Evolutionary conservation across 2,888 invertebrate species (phyloP).

Genomic region (Calameuta filiformis): DNA sequence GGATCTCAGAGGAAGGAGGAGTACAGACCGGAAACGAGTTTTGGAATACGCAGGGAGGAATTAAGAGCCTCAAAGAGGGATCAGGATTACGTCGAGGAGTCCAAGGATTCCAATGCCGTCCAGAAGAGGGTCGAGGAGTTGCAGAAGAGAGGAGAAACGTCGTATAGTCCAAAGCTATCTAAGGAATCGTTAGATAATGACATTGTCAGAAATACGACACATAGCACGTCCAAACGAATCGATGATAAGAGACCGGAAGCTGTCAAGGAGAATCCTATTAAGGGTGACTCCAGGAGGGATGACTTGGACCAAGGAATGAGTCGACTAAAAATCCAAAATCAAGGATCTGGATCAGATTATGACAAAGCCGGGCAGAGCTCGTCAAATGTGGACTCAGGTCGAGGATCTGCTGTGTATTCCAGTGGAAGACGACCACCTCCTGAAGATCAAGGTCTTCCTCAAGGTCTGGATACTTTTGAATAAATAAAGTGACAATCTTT

Average conservation of each 20-base stretch:
- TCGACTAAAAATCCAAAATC: slow-evolving; percentile 59
- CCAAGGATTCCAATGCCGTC: slow-evolving; percentile 43
- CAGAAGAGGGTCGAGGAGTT: slow-evolving; percentile 49
- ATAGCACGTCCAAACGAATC: slow-evolving; percentile 41
- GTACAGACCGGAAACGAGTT: slow-evolving; percentile 57
- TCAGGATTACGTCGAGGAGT: slow-evolving; percentile 26
- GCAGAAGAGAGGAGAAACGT: slow-evolving; percentile 47
- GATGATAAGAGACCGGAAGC: slow-evolving; percentile 38
- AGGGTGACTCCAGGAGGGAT: slow-evolving; percentile 50
- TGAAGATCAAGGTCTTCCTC: slow-evolving; percentile 59
- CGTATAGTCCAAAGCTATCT: slow-evolving; percentile 31
- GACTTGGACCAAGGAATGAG: slow-evolving; percentile 57
- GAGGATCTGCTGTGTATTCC: slow-evolving; percentile 84
- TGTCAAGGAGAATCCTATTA: slow-evolving; percentile 27
- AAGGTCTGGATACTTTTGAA: slow-evolving; percentile 45
- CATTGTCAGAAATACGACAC: slow-evolving; percentile 22
- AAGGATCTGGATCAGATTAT: slow-evolving; percentile 71
- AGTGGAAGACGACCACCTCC: slow-evolving; percentile 74
- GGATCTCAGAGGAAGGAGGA: slow-evolving; percentile 55
- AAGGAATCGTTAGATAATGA: slow-evolving; percentile 44
- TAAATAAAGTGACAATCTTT: slow-evolving; percentile 14
- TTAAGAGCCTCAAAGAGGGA: slow-evolving; percentile 51
- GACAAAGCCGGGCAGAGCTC: slow-evolving; percentile 80
- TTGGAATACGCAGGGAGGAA: slow-evolving; percentile 53
- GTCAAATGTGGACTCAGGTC: slow-evolving; percentile 82